Percentiles rank a stretch among this genome's conserved stretches.
These are phyloP conservation scores for Ceramica pisi DNA, from an alignment of 2,888 invertebrate genomes.

Conservation along the genomic window DNA sequence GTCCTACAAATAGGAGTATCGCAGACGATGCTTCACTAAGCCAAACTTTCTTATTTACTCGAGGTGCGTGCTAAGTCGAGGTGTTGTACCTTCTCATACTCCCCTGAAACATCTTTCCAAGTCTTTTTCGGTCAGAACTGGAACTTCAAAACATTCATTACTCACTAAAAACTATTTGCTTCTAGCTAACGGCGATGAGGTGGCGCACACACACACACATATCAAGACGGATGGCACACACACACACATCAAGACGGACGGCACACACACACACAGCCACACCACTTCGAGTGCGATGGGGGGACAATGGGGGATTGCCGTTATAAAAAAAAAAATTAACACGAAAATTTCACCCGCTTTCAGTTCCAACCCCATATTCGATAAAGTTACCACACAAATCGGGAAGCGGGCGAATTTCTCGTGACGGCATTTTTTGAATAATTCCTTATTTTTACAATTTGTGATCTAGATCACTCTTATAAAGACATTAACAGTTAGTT, in stretches of 20 bases:
- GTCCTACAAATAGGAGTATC: no score
- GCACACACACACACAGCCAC: conserved; percentile 87
- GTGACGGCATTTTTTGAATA: conserved; percentile 80
- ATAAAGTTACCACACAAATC: conserved; percentile 62
- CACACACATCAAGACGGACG: conserved; percentile 90
- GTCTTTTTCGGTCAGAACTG: conserved; percentile 59
- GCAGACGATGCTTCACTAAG: not conserved
- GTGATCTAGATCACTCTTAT: conserved; percentile 89
- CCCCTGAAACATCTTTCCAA: conserved; percentile 18
- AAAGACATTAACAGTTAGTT: conserved; percentile 90
- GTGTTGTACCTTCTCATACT: not conserved
- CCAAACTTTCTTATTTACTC: not conserved
- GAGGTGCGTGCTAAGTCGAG: not conserved
- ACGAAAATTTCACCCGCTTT: conserved; percentile 58
- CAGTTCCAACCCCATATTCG: conserved; percentile 57
- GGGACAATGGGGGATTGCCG: conserved; percentile 79
- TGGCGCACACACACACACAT: conserved; percentile 88
- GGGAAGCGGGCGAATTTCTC: conserved; percentile 70
- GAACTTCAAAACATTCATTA: conserved; percentile 74
- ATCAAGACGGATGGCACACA: conserved; percentile 89
- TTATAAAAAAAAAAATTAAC: conserved; percentile 72
- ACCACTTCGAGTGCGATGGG: conserved; percentile 82
- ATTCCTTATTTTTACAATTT: conserved; percentile 87
- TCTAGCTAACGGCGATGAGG: conserved; percentile 89
- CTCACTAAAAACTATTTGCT: conserved; percentile 88